Percentiles rank a stretch among this genome's conserved stretches.
phyloP scores from a whole-genome alignment of 2,113 vertebrate species.

The Panurus biarmicus region DNA sequence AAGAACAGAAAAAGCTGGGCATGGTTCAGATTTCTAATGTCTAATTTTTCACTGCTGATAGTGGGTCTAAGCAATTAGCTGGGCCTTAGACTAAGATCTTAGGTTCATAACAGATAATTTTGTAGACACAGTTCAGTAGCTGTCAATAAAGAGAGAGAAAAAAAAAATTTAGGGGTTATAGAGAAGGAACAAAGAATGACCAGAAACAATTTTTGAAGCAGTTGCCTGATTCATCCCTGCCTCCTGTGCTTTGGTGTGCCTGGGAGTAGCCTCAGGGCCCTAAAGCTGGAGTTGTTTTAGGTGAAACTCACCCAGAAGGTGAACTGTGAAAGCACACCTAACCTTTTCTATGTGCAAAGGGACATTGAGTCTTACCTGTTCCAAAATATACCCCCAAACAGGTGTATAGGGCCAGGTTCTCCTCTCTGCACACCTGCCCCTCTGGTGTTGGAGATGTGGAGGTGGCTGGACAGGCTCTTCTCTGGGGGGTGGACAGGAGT shows the following conservation, averaged over 20 bases:
- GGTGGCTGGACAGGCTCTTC: neutral
- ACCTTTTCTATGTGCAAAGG: neutral
- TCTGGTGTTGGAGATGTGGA: neutral
- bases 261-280: neutral
- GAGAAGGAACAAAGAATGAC: neutral
- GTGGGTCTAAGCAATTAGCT: neutral
- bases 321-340: neutral
- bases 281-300: neutral
- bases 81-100: neutral
- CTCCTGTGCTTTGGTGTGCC: neutral
- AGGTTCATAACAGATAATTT: neutral
- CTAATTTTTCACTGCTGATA: neutral
- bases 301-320: neutral
- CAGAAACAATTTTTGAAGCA: neutral
- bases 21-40: neutral
- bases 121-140: neutral
- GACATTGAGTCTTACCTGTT: neutral
- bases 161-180: too few species aligned
- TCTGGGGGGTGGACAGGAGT: fast-evolving
- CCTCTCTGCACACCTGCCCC: neutral
- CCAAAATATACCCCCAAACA: neutral
- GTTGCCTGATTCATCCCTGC: neutral
- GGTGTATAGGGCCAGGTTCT: neutral
- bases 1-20: neutral
- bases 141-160: neutral